These are phyloP conservation scores for Leucosticte australis DNA, from an alignment of 2,113 vertebrate genomes.

Conservation along the genomic window DNA sequence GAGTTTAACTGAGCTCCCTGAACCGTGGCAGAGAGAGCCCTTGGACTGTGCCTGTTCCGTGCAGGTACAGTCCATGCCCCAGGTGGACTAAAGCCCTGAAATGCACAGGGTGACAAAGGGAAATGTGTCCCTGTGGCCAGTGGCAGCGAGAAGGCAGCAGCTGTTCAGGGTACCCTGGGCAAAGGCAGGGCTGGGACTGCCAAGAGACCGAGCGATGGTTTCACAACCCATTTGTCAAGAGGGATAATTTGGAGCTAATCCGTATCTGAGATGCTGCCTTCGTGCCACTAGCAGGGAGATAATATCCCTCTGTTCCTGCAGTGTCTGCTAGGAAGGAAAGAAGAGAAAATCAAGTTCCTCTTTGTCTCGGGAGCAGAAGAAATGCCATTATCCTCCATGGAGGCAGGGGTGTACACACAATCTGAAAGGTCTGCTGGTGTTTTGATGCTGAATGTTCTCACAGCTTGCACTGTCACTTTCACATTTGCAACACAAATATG, in stretches of 20 bases:
- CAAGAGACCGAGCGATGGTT: not conserved
- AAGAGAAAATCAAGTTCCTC: not conserved
- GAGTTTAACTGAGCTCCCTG: not conserved
- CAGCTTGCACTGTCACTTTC: not conserved
- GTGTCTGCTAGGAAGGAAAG: not conserved
- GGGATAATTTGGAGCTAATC: conserved; percentile 4
- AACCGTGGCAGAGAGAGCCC: not conserved
- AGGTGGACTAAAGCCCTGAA: not conserved
- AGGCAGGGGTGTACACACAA: not conserved
- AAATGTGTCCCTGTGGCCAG: not conserved
- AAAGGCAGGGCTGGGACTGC: not conserved
- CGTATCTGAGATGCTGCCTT: not conserved
- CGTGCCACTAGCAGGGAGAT: not conserved
- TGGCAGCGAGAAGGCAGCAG: not conserved
- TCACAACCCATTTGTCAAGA: conserved; percentile 2
- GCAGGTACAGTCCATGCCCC: not conserved
- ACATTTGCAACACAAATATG: not conserved
- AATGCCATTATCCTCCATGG: not conserved
- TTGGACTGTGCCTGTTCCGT: not conserved
- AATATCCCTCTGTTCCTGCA: not conserved
- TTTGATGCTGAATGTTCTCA: not conserved
- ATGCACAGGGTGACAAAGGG: not conserved
- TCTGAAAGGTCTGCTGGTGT: not conserved
- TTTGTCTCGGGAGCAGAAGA: not conserved
- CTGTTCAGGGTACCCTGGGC: not conserved